Evolutionary conservation across 2,888 invertebrate genomes (phyloP), one percentile per base, ranked within the genome.

Genomic region (Hybos culiciformis): DNA sequence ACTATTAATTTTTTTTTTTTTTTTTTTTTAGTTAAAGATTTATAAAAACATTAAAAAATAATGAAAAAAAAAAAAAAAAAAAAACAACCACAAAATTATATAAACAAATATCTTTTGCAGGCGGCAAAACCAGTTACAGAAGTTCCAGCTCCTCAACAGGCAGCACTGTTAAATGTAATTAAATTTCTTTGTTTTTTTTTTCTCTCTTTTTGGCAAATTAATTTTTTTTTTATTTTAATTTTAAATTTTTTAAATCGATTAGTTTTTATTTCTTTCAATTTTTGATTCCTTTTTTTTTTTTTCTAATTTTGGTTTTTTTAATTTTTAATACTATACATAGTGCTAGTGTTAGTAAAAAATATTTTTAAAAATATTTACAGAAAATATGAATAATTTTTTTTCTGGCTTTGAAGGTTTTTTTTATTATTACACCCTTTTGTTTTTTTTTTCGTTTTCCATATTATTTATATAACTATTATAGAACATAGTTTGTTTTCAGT

Each of bases 71-170:
- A 36, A 26, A 32, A 39, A 24, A 24, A 37, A 26, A 42, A 39
- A 36, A 40, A 32, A 42, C 37, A 46, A 39, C 47, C 48, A 45
- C 45, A 49, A 42, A 21, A 26, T 39, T 41, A 38, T 15, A 33
- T 18, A n/a, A 39, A 47, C 42, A 42, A 49, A 46, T 51, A 52
- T 72, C 71, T 76, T 73, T 77, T 77, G 61, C 77, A 77, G 77
- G 75, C 77, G 70, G 73, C 73, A 70, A 77, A 76, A 72, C 75
- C 77, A 70, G 74, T 75, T 68, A 72, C 72, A 61, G 77, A 77
- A 75, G 77, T 77, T 74, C 74, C 67, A 61, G 69, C 66, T 6
- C 50, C 51, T 5, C 29, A 29, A 59, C 66, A 61, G 59, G 63
- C 65, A 60, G 58, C 66, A 57, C 63, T 66, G 55, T 59, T 67